phyloP scores from a whole-genome alignment of 92 coral and sea anemone genomes.

The Actinostola sp. region DNA sequence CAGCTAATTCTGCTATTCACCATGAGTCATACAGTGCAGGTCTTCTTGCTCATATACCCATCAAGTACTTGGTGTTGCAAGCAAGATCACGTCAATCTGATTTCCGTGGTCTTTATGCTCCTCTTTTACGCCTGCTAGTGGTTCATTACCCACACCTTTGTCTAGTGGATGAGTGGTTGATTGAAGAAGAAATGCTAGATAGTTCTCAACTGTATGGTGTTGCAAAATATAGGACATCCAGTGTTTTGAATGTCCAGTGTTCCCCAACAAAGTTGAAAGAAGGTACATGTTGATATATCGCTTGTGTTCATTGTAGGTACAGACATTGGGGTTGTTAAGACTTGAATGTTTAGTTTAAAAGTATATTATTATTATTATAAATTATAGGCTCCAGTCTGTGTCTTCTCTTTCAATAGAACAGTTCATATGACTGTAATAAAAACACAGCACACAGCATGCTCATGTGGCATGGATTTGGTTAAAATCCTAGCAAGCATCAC shows the following conservation, averaged over 20 bases:
- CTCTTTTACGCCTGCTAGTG: conserved; percentile 79
- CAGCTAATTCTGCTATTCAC: conserved; percentile 74
- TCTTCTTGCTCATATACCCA: conserved; percentile 85
- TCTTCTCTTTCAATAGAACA: no score
- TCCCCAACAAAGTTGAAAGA: conserved; percentile 54
- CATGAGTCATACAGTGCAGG: conserved; percentile 72
- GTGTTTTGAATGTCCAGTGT: conserved; percentile 53
- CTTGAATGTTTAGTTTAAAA: no score
- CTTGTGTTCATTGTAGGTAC: no score
- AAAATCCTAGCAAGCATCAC: no score
- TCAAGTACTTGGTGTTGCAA: conserved; percentile 82
- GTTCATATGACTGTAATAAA: no score
- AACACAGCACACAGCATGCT: no score
- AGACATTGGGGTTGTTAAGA: no score
- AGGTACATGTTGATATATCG: no score
- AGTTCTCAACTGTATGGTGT: conserved; percentile 17
- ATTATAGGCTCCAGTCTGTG: no score
- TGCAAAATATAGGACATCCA: conserved; percentile 14
- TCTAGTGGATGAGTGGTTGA: conserved; percentile 94
- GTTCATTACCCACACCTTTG: conserved; percentile 92
- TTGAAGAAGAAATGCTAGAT: conserved; percentile 69
- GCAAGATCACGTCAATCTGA: conserved; percentile 83
- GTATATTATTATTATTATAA: no score
- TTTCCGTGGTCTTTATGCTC: conserved; percentile 85
- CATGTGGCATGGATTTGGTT: background rate